A percentile compares a stretch with the other conserved stretches of the same genome.
These are phyloP conservation scores for Oegoconia quadripuncta DNA, from an alignment of 2,888 invertebrate species.

Conservation along the genomic window DNA sequence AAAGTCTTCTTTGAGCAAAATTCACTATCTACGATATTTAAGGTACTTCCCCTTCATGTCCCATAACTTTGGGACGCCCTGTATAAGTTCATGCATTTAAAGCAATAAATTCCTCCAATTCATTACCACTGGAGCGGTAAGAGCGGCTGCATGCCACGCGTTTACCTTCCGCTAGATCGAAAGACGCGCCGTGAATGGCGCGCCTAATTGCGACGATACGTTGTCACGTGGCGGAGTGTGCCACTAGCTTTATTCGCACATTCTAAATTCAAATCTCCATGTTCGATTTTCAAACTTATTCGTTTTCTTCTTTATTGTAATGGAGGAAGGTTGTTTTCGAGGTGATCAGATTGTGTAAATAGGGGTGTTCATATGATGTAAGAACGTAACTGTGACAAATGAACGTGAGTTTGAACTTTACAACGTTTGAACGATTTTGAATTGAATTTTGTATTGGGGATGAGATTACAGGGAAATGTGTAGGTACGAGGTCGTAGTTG, in stretches of 20 bases:
- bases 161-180: slow-evolving; percentile 32
- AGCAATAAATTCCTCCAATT: slow-evolving; percentile 62
- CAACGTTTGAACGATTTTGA: slow-evolving; percentile 46
- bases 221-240: slow-evolving; percentile 58
- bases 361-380: neutral
- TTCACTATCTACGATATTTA: too few relatives aligned
- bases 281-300: neutral
- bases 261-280: slow-evolving; percentile 5
- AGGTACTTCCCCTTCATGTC: too few relatives aligned
- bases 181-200: slow-evolving; percentile 50
- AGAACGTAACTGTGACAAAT: slow-evolving; percentile 60
- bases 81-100: slow-evolving; percentile 35
- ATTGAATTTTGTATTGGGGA: slow-evolving; percentile 33
- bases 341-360: slow-evolving; percentile 5
- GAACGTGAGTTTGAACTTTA: slow-evolving; percentile 59
- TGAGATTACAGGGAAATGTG: too few relatives aligned
- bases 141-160: slow-evolving; percentile 40
- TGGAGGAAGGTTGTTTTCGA: slow-evolving; percentile 6
- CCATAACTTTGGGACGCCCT: too few relatives aligned
- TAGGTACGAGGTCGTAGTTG: too few relatives aligned
- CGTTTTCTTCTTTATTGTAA: slow-evolving; percentile 12
- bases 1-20: too few relatives aligned
- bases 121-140: slow-evolving; percentile 50
- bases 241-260: slow-evolving; percentile 15
- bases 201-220: slow-evolving; percentile 62